These are phyloP conservation scores for Villa cingulata DNA, from an alignment of 2,888 invertebrate species.

Conservation along the genomic window DNA sequence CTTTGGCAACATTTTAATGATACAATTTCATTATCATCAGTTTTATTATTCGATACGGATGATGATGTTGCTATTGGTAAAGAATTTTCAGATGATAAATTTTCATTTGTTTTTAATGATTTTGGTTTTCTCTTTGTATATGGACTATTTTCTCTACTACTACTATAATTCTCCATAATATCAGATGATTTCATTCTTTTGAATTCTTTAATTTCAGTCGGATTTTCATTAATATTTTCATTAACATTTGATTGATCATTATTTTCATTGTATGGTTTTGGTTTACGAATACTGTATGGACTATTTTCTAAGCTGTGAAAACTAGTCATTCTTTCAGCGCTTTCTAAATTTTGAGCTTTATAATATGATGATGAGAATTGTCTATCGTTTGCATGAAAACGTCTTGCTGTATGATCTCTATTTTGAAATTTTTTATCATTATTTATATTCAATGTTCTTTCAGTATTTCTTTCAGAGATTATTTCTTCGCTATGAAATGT, in stretches of 20 bases:
- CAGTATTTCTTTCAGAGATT: constrained; percentile 28
- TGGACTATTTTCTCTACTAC: constrained; percentile 32
- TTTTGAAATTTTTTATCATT: constrained; percentile 23
- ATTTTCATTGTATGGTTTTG: not conserved
- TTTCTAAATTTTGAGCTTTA: constrained; percentile 31
- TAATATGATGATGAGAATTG: constrained; percentile 29
- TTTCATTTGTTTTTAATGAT: too few relatives aligned
- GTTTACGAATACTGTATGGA: constrained; percentile 28
- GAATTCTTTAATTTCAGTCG: not conserved
- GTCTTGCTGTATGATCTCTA: constrained; percentile 26
- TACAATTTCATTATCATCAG: too few relatives aligned
- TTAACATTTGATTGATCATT: not conserved
- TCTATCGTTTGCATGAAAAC: constrained; percentile 26
- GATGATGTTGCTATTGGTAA: too few relatives aligned
- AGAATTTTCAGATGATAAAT: too few relatives aligned
- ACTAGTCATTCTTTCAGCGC: constrained; percentile 32
- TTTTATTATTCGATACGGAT: too few relatives aligned
- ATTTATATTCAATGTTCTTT: constrained; percentile 24
- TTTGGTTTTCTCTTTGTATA: constrained; percentile 26
- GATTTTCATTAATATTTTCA: not conserved
- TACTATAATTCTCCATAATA: constrained; percentile 31
- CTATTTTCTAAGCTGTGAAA: constrained; percentile 33
- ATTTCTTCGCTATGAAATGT: constrained; percentile 33
- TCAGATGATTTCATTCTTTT: constrained; percentile 17
- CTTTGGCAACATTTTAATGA: too few relatives aligned